Base-by-base conservation (phyloP, 2,888 invertebrate species). In the Hydropsyche betteni region DNA sequence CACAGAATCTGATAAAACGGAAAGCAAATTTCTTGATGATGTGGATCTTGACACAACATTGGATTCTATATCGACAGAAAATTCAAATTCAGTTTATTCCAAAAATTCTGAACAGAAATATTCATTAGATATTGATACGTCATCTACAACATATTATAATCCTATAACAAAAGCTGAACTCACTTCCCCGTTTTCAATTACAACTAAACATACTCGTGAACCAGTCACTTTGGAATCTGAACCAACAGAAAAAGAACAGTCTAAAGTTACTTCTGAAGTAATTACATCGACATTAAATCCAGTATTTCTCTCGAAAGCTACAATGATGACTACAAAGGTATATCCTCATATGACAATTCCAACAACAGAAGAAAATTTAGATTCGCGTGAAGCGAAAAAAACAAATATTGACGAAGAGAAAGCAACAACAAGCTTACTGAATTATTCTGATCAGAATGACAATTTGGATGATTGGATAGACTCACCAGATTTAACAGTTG, bases 61-160 rank as follows among this genome's bases (percentile, higher is more conserved):
- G 0, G 64, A 64, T 34, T 34, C 10, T 8, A 44, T 36, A n/a
- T 64, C 64, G 34, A 64, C 70, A 51, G 80, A 78, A 4, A 81
- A 80, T 34, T 81, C 81, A n/a, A 82, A 81, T 8, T 82, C 82
- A 5, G 80, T 81, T 52, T 82, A 83, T 0, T 80, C 81, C 0
- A 83, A 83, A 5, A 80, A 81, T 2, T 83, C 85, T 7, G 80
- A 79, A 55, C 78, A 81, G 4, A 83, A 83, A 6, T 84, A 84
- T 0, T 85, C 83, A 77, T 80, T 84, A 70, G 77, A 78, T 64
- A 75, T 76, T 5, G 74, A 77, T 50, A 58, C 74, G 2, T 75
- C 75, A 0, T 77, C 77, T 4, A 79, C 79, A 34, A 55, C 70
- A n/a, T 76, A 79, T 52, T 79, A 78, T 33, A 72, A 74, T 38